phyloP scores from a whole-genome alignment of 2,888 invertebrate species.

The Spicauda simplicius region DNA sequence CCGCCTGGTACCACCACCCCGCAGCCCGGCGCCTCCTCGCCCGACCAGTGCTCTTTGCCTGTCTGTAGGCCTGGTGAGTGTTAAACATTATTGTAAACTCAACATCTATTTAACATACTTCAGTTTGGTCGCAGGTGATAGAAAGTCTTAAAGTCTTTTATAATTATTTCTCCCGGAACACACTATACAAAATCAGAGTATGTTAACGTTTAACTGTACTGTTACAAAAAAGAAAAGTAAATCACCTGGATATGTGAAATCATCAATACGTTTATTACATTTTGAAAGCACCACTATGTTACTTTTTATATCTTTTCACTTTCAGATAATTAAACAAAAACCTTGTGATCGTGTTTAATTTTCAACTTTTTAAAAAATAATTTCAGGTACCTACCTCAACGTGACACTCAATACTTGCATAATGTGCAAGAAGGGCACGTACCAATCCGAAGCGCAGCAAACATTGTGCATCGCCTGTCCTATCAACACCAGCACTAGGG shows the following conservation, averaged over 20 bases:
- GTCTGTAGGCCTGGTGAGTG: constrained; percentile 89
- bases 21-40: constrained; percentile 91
- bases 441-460: constrained; percentile 95
- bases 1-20: constrained; percentile 96
- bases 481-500: constrained; percentile 95
- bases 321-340: not conserved
- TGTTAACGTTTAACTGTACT: too few species aligned
- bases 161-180: too few species aligned
- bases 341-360: too few species aligned
- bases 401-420: constrained; percentile 93
- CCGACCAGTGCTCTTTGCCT: constrained; percentile 96
- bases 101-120: too few species aligned
- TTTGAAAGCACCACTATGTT: too few species aligned
- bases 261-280: too few species aligned
- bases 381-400: constrained; percentile 92
- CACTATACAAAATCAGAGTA: too few species aligned
- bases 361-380: not conserved
- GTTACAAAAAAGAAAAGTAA: too few species aligned
- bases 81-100: constrained; percentile 53
- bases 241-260: too few species aligned
- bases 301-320: too few species aligned
- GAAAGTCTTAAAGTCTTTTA: too few species aligned
- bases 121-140: too few species aligned
- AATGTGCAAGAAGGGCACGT: constrained; percentile 94
- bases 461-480: constrained; percentile 94